Evolutionary conservation across 2,888 invertebrate species (phyloP).

Genomic region (Conchocele bisecta): DNA sequence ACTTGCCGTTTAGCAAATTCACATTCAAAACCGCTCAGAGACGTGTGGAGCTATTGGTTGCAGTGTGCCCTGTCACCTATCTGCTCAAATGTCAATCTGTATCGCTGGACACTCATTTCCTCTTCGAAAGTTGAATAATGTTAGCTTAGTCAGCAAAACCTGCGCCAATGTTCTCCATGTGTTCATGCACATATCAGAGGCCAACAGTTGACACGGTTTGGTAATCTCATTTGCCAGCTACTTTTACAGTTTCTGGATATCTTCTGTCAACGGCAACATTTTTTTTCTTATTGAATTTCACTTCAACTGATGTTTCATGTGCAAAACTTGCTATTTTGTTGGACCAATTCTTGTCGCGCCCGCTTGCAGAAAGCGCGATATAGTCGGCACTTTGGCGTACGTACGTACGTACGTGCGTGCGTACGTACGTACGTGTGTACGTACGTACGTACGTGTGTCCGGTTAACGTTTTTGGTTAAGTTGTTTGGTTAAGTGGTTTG

Average conservation of each 20-base stretch:
- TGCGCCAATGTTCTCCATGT: background rate
- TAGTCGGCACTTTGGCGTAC: too few relatives aligned
- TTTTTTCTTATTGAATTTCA: slow-evolving; percentile 11
- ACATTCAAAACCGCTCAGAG: background rate
- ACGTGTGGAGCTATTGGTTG: background rate
- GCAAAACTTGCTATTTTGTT: slow-evolving; percentile 8
- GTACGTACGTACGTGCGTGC: too few relatives aligned
- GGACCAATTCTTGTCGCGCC: too few relatives aligned
- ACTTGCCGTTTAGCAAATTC: slow-evolving; percentile 1
- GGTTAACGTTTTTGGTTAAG: too few relatives aligned
- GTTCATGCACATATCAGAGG: background rate
- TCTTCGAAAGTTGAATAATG: slow-evolving; percentile 8
- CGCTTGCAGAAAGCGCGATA: too few relatives aligned
- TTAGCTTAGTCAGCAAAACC: slow-evolving; percentile 3
- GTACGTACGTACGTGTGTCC: too few relatives aligned
- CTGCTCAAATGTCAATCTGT: background rate
- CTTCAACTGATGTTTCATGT: slow-evolving; percentile 12
- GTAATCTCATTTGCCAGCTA: slow-evolving; percentile 4
- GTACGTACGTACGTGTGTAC: too few relatives aligned
- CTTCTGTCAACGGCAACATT: slow-evolving; percentile 6
- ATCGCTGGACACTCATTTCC: slow-evolving; percentile 14
- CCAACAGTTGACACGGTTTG: background rate
- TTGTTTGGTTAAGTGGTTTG: too few relatives aligned
- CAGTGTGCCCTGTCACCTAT: background rate
- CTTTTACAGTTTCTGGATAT: background rate